These are phyloP conservation scores for Temnothorax curvispinosus DNA, from an alignment of 1,140 invertebrate genomes.

Conservation along the genomic window DNA sequence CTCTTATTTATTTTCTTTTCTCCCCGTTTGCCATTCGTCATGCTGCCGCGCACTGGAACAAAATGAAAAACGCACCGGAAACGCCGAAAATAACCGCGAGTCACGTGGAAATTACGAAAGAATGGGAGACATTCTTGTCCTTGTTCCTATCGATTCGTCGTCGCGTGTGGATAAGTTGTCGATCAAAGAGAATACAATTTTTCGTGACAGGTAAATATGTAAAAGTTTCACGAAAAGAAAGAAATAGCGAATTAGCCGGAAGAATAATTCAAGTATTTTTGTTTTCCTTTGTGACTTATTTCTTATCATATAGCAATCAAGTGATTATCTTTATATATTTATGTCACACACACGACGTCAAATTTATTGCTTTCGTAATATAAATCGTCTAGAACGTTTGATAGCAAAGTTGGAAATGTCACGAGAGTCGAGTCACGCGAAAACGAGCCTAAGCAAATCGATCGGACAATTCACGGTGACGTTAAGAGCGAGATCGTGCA, in stretches of 20 bases:
- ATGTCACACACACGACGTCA: neutral
- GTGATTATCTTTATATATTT: neutral
- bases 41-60: conserved; percentile 2
- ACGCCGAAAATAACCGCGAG: conserved; percentile 29
- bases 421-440: neutral
- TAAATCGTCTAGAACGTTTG: neutral
- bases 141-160: neutral
- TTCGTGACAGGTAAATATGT: neutral
- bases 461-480: conserved; percentile 10
- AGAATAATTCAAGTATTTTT: neutral
- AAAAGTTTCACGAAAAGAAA: neutral
- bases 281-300: neutral
- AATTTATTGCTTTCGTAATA: neutral
- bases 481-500: neutral
- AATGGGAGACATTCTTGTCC: neutral
- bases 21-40: conserved; percentile 44
- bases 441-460: conserved; percentile 26
- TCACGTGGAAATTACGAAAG: conserved; percentile 24
- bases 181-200: neutral
- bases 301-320: neutral
- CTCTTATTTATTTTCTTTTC: conserved; percentile 65
- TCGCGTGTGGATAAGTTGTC: neutral
- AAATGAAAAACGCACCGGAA: conserved; percentile 44
- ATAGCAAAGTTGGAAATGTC: neutral
- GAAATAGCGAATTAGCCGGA: neutral